Conservation (phyloP, 2,888 invertebrate species). For the Tetrapedia diversipes region DNA sequence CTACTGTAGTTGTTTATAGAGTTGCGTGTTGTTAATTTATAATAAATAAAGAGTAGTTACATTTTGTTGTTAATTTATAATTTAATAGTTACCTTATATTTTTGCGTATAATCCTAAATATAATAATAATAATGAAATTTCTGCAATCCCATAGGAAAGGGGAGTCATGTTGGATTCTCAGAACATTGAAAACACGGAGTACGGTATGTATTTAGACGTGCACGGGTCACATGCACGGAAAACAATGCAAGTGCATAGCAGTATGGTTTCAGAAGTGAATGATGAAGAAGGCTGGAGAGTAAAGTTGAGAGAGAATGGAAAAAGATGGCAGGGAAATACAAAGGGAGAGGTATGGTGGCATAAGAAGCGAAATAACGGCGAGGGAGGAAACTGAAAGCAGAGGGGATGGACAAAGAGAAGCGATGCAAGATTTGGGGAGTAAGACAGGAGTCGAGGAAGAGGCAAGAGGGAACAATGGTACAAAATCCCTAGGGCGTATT, state of each 20-base stretch:
- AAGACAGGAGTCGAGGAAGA: constrained; percentile 24
- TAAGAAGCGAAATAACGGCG: neutral
- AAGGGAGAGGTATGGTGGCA: too few relatives aligned
- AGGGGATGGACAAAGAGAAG: neutral
- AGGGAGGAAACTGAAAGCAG: neutral
- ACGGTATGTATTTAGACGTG: neutral
- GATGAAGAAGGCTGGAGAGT: constrained; percentile 8
- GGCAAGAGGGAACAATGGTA: constrained; percentile 58
- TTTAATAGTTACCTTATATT: too few relatives aligned
- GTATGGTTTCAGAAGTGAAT: constrained; percentile 13
- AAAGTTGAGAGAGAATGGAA: neutral
- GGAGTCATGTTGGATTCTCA: neutral
- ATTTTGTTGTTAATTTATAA: too few relatives aligned
- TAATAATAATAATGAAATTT: too few relatives aligned
- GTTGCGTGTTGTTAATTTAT: too few relatives aligned
- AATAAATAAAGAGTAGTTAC: too few relatives aligned
- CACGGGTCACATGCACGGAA: neutral
- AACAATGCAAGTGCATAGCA: constrained; percentile 1
- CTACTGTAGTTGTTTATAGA: too few relatives aligned
- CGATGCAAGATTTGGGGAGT: constrained; percentile 9
- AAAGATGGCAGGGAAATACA: neutral
- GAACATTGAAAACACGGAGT: neutral
- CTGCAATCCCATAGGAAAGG: neutral
- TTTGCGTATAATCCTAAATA: too few relatives aligned
- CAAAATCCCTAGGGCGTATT: constrained; percentile 66